These are phyloP conservation scores for Geotrupes spiniger DNA, from an alignment of 2,888 invertebrate species.

Conservation along the genomic window DNA sequence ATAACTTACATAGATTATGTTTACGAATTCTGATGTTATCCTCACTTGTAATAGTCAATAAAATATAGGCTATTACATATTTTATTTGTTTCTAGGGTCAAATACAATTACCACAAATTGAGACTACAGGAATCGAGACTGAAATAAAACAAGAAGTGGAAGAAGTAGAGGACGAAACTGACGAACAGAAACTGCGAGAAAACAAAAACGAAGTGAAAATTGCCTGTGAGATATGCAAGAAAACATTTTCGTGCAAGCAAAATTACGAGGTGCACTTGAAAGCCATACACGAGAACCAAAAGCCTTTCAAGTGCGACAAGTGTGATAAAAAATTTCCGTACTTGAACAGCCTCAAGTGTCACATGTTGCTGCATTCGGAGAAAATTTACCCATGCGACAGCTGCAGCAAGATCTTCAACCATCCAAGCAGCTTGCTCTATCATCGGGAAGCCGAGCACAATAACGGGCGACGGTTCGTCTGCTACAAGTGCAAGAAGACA, in stretches of 20 bases:
- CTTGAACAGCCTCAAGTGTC: conserved; percentile 59
- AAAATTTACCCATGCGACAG: conserved; percentile 62
- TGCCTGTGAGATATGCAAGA: conserved; percentile 59
- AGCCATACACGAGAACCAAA: conserved; percentile 58
- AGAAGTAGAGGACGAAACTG: not conserved
- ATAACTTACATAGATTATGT: too few relatives aligned
- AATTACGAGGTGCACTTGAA: conserved; percentile 60
- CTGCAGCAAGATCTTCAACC: conserved; percentile 67
- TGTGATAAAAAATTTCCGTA: conserved; percentile 63
- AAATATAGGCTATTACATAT: too few relatives aligned
- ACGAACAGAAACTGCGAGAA: conserved; percentile 1
- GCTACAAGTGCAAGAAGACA: conserved; percentile 70
- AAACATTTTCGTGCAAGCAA: conserved; percentile 59
- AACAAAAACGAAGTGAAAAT: conserved; percentile 19
- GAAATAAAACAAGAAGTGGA: conserved; percentile 7
- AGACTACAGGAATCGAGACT: conserved; percentile 9
- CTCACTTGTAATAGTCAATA: too few relatives aligned
- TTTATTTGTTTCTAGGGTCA: conserved; percentile 23
- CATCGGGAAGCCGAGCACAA: conserved; percentile 68
- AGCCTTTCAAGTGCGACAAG: conserved; percentile 57
- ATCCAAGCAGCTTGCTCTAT: conserved; percentile 72
- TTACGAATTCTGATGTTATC: too few relatives aligned
- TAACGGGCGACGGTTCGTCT: conserved; percentile 66
- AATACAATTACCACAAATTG: conserved; percentile 23
- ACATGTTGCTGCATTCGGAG: conserved; percentile 55